Percentiles rank a stretch among this genome's conserved stretches.
phyloP scores from a whole-genome alignment of 2,113 vertebrate genomes.

The Antennarius striatus region DNA sequence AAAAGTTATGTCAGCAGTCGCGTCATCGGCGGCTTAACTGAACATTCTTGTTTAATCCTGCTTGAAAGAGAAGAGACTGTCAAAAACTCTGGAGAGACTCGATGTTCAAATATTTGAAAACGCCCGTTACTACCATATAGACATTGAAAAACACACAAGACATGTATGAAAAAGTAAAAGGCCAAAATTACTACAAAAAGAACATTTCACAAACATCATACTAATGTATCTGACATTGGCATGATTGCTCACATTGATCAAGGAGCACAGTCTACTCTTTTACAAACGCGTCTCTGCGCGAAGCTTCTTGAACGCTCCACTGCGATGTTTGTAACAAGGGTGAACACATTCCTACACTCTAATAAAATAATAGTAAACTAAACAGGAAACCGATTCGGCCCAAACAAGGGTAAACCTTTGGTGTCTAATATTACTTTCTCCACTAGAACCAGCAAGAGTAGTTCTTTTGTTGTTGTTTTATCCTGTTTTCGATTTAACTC shows the following conservation, averaged over 20 bases:
- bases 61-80: slow-evolving; percentile 24
- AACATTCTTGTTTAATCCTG: slow-evolving; percentile 69
- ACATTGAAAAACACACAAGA: neutral
- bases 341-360: slow-evolving; percentile 23
- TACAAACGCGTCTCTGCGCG: slow-evolving; percentile 6
- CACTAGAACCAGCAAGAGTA: neutral
- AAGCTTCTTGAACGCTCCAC: neutral
- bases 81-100: slow-evolving; percentile 28
- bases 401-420: slow-evolving; percentile 31
- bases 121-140: neutral
- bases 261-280: slow-evolving; percentile 17
- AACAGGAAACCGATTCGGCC: slow-evolving; percentile 9
- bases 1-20: slow-evolving; percentile 54
- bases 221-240: neutral
- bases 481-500: slow-evolving; percentile 9
- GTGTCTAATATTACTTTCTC: neutral
- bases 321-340: neutral
- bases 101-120: neutral
- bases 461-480: slow-evolving; percentile 10
- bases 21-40: slow-evolving; percentile 47
- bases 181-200: neutral
- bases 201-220: neutral
- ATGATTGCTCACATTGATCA: slow-evolving; percentile 26
- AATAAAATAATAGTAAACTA: neutral
- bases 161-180: neutral